Conservation (phyloP, 2,113 vertebrate genomes). For the Melanerpes aurifrons region DNA sequence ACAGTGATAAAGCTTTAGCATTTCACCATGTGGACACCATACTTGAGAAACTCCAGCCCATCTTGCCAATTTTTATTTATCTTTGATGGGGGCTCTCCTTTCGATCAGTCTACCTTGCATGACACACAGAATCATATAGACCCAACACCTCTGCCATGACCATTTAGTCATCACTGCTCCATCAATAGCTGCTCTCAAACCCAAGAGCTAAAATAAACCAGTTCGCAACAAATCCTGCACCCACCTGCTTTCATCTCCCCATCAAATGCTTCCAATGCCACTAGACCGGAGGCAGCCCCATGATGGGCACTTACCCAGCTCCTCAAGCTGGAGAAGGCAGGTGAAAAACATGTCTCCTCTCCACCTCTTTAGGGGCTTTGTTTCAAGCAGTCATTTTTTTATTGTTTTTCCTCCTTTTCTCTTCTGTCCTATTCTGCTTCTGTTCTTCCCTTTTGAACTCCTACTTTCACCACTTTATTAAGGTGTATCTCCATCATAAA, state of each 20-base stretch:
- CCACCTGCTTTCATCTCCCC: neutral
- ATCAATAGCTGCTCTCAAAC: neutral
- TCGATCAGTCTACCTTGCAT: accelerated
- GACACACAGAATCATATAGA: neutral
- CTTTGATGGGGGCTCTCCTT: accelerated
- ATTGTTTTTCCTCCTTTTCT: neutral
- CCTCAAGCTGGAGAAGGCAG: neutral
- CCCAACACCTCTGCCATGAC: neutral
- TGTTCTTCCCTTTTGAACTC: neutral
- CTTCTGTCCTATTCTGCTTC: neutral
- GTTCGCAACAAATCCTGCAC: neutral
- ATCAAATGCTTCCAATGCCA: accelerated
- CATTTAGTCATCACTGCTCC: neutral
- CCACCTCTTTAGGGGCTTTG: neutral
- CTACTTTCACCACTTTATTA: neutral
- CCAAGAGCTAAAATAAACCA: neutral
- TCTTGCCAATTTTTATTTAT: neutral
- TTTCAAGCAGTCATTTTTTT: neutral
- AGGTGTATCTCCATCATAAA: neutral
- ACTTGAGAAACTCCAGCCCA: neutral
- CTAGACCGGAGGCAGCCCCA: neutral
- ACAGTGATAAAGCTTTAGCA: neutral
- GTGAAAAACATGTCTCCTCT: neutral
- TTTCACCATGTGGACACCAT: neutral
- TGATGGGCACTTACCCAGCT: neutral